Conservation (phyloP, 1,140 invertebrate genomes). For the Aplysia californica region DNA sequence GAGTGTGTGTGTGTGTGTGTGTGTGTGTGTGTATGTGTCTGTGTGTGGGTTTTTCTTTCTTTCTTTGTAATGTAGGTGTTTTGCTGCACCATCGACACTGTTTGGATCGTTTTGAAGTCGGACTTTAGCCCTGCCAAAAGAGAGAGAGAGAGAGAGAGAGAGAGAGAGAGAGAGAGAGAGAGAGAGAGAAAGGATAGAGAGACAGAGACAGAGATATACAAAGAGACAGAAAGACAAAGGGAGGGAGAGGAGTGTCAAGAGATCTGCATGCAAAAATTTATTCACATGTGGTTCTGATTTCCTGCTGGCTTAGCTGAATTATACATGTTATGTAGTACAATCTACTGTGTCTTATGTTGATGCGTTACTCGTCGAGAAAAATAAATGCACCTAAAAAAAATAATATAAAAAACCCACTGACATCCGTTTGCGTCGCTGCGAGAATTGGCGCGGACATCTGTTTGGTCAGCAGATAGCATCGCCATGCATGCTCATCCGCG, state of each 20-base stretch:
- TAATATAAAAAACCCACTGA: too few species aligned
- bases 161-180: not conserved
- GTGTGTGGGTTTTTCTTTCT: not conserved
- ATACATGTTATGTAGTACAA: not conserved
- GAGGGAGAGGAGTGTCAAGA: not conserved
- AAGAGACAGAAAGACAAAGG: not conserved
- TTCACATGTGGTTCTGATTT: not conserved
- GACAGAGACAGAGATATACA: not conserved
- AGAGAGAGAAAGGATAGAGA: not conserved
- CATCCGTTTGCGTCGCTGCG: too few species aligned
- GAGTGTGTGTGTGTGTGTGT: conserved; percentile 20
- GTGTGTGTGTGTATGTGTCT: not conserved
- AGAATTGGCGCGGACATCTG: too few species aligned
- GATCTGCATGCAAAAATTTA: not conserved
- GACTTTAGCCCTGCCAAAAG: not conserved
- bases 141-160: not conserved
- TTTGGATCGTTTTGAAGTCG: not conserved
- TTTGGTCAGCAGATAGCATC: too few species aligned
- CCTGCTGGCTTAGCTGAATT: not conserved
- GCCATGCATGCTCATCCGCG: too few species aligned
- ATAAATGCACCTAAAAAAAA: too few species aligned
- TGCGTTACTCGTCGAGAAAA: not conserved
- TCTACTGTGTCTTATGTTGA: not conserved
- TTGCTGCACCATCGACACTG: not conserved
- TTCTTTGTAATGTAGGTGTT: not conserved